Evolutionary conservation across 2,888 invertebrate species (phyloP), one percentile per base, ranked within the genome.

Genomic region (Agonopterix alstromeriana): DNA sequence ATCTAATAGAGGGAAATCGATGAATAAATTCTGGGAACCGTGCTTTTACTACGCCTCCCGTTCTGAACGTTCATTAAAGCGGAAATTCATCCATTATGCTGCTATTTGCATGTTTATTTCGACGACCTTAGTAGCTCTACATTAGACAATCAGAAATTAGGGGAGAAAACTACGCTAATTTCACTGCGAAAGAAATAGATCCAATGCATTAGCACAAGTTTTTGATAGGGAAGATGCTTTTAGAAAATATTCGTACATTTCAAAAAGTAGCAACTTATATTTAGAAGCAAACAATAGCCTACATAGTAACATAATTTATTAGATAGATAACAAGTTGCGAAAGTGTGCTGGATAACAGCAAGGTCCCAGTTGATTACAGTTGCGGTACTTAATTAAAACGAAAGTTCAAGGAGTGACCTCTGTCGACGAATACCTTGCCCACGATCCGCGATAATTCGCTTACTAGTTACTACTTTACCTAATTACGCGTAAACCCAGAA

Each of bases 1-100:
- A 60, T 59, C 63, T 70, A 68, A 73, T 71, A 60, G 63, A 49
- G 56, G 59, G 64, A 73, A 78, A 78, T 75, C 77, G 70, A 77
- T 77, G 69, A 73, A 77, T 73, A 72, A 73, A 75, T 74, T 73
- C 65, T 63, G 54, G 59, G 58, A 63, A 61, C 60, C 57, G 52
- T 54, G 55, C 27, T 53, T 53, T 54, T 55, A 54, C 55, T 58
- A 58, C 56, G 52, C 53, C 53, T 10, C 38, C 10, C 53, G 53
- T 52, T 46, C 51, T 53, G 49, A 64, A 60, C 61, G 56, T 61
- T 61, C 61, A 66, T 65, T 65, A 62, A 27, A 27, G 56, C 52
- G 55, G 55, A 63, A 67, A 67, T 57, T 53, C 59, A 49, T 46
- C 52, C 46, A 57, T 60, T 60, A 55, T 43, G 54, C 40, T 35